Conservation (phyloP, 2,113 vertebrate species). For the Rhizomys pruinosus region DNA sequence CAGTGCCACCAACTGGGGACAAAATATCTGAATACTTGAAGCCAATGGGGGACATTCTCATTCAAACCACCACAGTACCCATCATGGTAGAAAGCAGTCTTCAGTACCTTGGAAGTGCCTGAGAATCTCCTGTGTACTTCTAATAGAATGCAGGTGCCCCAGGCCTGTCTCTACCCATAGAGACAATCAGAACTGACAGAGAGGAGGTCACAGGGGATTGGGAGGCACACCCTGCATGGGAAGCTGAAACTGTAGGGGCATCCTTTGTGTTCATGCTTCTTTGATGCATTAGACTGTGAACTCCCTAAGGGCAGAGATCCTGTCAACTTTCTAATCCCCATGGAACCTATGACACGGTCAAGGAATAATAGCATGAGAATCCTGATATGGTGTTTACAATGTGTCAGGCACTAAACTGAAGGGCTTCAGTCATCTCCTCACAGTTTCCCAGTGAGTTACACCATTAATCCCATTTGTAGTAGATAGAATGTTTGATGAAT, state of each 20-base stretch:
- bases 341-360: not conserved
- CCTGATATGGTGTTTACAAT: rapidly evolving
- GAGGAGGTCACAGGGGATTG: not conserved
- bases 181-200: not conserved
- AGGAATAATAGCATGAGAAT: rapidly evolving
- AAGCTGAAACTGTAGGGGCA: not conserved
- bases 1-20: too few relatives aligned
- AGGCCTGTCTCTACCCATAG: not conserved
- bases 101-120: not conserved
- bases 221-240: not conserved
- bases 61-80: too few relatives aligned
- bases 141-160: constrained; percentile 13
- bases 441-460: not conserved
- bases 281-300: not conserved
- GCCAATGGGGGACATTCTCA: too few relatives aligned
- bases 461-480: not conserved
- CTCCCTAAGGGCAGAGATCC: not conserved
- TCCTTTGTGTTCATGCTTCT: not conserved
- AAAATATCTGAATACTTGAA: too few relatives aligned
- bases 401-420: not conserved
- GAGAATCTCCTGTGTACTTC: not conserved
- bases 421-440: not conserved
- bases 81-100: not conserved
- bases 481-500: constrained; percentile 33
- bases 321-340: not conserved